Percentiles rank a stretch among this genome's conserved stretches.
Conservation (phyloP, 2,888 invertebrate genomes). For the Leptopilina myrica region DNA sequence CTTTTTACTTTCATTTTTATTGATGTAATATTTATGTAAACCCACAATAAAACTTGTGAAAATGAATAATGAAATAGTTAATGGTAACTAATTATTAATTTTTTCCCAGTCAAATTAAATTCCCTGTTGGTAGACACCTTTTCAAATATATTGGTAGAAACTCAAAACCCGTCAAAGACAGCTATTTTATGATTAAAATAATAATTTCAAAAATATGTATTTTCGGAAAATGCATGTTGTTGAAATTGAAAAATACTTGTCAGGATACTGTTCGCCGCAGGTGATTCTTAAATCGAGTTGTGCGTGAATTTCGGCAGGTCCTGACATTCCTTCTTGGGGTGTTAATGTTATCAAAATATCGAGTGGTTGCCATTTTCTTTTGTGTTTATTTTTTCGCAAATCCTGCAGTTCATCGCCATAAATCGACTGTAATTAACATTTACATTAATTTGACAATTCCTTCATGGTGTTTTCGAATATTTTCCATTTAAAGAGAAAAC, state of each 20-base stretch:
- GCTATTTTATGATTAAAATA: too few relatives aligned
- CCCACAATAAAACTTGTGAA: too few relatives aligned
- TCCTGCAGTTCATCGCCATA: constrained; percentile 85
- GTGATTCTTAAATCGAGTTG: constrained; percentile 86
- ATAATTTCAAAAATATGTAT: background rate
- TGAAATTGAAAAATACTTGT: constrained; percentile 80
- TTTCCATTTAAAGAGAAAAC: too few relatives aligned
- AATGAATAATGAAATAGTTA: too few relatives aligned
- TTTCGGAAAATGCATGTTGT: background rate
- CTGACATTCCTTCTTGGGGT: constrained; percentile 87
- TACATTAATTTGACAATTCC: background rate
- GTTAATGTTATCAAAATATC: constrained; percentile 85
- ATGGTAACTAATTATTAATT: too few relatives aligned
- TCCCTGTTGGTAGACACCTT: too few relatives aligned
- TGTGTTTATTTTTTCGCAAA: constrained; percentile 80
- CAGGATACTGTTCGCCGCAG: constrained; percentile 88
- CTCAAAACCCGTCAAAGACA: too few relatives aligned
- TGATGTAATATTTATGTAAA: too few relatives aligned
- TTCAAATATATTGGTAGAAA: too few relatives aligned
- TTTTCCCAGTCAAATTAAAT: too few relatives aligned
- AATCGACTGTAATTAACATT: constrained; percentile 81
- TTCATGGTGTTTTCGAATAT: too few relatives aligned
- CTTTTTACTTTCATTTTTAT: too few relatives aligned
- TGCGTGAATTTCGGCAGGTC: constrained; percentile 82
- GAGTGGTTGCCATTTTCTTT: constrained; percentile 85